Evolutionary conservation across 2,113 vertebrate genomes (phyloP), one percentile per base, ranked within the genome.

Genomic region (Balaeniceps rex): DNA sequence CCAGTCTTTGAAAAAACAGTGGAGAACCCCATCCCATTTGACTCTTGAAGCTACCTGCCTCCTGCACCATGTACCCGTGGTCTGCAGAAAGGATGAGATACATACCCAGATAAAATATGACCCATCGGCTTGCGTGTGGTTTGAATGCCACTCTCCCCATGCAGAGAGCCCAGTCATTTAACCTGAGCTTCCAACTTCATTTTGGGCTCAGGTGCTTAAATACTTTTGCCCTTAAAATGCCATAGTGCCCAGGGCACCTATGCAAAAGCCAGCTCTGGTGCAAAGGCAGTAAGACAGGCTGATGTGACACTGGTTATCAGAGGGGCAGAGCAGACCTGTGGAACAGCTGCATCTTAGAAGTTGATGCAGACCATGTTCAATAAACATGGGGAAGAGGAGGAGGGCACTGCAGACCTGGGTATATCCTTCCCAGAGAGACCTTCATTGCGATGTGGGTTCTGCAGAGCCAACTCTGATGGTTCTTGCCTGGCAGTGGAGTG

Each of bases 381-480:
- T 3, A 8, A 13, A 25, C 0, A 1, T 21, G 23, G 7, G 9
- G n/a, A 86, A 42, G 65, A 92, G 22, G 6, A 90, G 34, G 16
- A 76, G 7, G 11, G 23, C 19, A 55, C 34, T 79, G 70, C 13
- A 88, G 46, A 31, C 0, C 0, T 3, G 42, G 17, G 2, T 46
- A 4, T 11, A 15, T n/a, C 29, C 38, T 29, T 71, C 11, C 55
- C 33, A 88, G 65, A 24, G 23, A 71, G 13, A n/a, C 18, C 10
- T 29, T 40, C 0, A 0, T 49, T 71, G 22, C 29, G 16, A 54
- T 33, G 38, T 1, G 1, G 19, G 12, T 44, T 23, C 26, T 71
- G 47, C 34, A 52, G 44, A 87, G 34, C 5, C 40, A 58, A 2
- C 10, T n/a, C 57, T 60, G 15, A 8, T 29, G 55, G 19, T 10